A percentile compares a stretch with the other conserved stretches of the same genome.
These are phyloP conservation scores for Hylomyscus alleni DNA, from an alignment of 2,797 vertebrate species.

Conservation along the genomic window DNA sequence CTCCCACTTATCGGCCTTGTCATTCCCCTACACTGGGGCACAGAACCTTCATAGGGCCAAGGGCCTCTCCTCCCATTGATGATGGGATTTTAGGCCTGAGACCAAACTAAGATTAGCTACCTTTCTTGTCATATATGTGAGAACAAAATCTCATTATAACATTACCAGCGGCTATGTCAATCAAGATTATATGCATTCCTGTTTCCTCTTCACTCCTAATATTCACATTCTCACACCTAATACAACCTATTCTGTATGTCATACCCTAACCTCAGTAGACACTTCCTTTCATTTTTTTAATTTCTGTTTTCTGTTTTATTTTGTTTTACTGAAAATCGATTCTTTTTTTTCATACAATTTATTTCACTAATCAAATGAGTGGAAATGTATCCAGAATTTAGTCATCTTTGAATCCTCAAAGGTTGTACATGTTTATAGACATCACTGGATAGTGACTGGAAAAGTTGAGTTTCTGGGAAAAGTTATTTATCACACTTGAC, in stretches of 20 bases:
- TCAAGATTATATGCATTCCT: not conserved
- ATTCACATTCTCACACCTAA: not conserved
- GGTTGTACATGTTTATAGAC: not conserved
- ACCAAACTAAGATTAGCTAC: not conserved
- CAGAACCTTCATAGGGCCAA: too few species aligned
- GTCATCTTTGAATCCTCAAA: not conserved
- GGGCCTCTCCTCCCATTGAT: too few species aligned
- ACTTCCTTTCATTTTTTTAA: not conserved
- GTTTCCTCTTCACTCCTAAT: not conserved
- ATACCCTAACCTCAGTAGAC: not conserved
- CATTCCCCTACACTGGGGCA: too few species aligned
- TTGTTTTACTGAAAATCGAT: not conserved
- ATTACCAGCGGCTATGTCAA: not conserved
- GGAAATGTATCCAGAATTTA: not conserved
- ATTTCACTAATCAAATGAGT: not conserved
- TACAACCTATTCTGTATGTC: not conserved
- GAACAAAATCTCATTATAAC: not conserved
- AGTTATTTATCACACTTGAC: not conserved
- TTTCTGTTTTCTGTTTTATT: not conserved
- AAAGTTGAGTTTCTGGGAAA: constrained; percentile 4
- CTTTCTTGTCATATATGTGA: not conserved
- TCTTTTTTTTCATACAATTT: not conserved
- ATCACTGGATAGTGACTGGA: not conserved
- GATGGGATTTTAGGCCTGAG: not conserved
- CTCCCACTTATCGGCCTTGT: too few species aligned